Percentiles rank a stretch among this genome's conserved stretches.
Evolutionary conservation across 2,888 invertebrate genomes (phyloP).

Genomic region (Dasysyrphus albostriatus): DNA sequence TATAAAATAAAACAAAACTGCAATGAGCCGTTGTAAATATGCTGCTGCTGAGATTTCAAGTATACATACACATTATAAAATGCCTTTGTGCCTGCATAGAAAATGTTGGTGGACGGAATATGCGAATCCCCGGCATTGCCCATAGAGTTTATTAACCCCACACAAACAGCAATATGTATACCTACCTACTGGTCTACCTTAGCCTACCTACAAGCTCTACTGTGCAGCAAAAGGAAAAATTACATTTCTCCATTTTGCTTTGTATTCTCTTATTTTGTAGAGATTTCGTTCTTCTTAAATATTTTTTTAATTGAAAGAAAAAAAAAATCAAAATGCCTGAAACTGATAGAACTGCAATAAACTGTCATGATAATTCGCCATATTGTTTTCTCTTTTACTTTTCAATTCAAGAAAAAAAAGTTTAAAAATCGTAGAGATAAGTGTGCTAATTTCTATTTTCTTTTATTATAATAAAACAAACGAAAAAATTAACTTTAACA

Average conservation of each 20-base stretch:
- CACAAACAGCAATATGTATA: slow-evolving; percentile 37
- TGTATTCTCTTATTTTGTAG: slow-evolving; percentile 31
- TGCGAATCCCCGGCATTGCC: slow-evolving; percentile 62
- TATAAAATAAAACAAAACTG: slow-evolving; percentile 18
- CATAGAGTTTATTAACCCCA: slow-evolving; percentile 72
- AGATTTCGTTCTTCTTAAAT: slow-evolving; percentile 28
- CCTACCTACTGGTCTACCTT: slow-evolving; percentile 15
- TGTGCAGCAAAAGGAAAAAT: slow-evolving; percentile 52
- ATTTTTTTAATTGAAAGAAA: slow-evolving; percentile 13
- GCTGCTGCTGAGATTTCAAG: slow-evolving; percentile 39
- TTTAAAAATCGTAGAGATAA: background rate
- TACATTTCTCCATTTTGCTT: slow-evolving; percentile 39
- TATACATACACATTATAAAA: slow-evolving; percentile 30
- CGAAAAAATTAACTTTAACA: slow-evolving; percentile 1
- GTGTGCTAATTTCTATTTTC: slow-evolving; percentile 25
- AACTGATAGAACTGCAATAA: slow-evolving; percentile 12
- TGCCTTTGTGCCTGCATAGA: slow-evolving; percentile 29
- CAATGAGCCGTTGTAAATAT: slow-evolving; percentile 56
- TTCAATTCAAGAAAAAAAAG: background rate
- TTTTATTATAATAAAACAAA: background rate
- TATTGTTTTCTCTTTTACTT: slow-evolving; percentile 26
- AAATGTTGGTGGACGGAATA: slow-evolving; percentile 57
- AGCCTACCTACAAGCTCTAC: background rate
- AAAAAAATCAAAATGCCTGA: background rate
- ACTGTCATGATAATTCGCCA: slow-evolving; percentile 21